phyloP scores from a whole-genome alignment of 2,888 invertebrate genomes.

The Digitonthophagus gazella region DNA sequence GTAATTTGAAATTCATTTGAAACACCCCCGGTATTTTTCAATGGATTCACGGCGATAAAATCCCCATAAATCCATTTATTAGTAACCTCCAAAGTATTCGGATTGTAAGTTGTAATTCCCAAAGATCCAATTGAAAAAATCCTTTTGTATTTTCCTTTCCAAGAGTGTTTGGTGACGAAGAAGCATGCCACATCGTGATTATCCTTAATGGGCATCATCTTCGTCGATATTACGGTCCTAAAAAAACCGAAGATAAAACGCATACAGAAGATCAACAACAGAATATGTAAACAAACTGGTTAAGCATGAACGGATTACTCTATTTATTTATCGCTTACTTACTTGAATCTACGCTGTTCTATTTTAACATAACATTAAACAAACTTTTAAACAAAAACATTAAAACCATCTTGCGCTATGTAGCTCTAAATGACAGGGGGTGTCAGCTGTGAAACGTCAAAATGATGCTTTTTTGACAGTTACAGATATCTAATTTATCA shows the following conservation, averaged over 20 bases:
- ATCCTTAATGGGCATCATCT: constrained; percentile 82
- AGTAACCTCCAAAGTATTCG: constrained; percentile 82
- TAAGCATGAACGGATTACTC: too few species aligned
- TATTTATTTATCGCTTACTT: constrained; percentile 15
- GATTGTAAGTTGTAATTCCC: constrained; percentile 97
- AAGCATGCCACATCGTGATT: constrained; percentile 96
- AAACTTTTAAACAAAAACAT: constrained; percentile 26
- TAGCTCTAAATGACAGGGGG: constrained; percentile 28
- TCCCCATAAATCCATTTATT: constrained; percentile 90
- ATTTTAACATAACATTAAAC: constrained; percentile 28
- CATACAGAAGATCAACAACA: too few species aligned
- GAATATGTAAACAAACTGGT: too few species aligned
- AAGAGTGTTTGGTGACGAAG: constrained; percentile 95
- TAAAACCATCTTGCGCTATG: constrained; percentile 22
- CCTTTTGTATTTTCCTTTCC: constrained; percentile 99
- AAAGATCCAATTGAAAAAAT: constrained; percentile 94
- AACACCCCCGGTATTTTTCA: constrained; percentile 53
- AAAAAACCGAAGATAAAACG: too few species aligned
- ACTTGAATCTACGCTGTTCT: constrained; percentile 24
- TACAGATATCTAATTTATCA: background rate
- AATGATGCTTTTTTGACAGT: constrained; percentile 2
- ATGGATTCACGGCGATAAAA: constrained; percentile 62
- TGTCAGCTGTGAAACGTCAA: constrained; percentile 29
- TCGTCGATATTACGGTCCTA: constrained; percentile 36
- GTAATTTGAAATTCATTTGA: constrained; percentile 75